Evolutionary conservation across 1,140 invertebrate species (phyloP), one percentile per base, ranked within the genome.

Genomic region (Bombus superbus): DNA sequence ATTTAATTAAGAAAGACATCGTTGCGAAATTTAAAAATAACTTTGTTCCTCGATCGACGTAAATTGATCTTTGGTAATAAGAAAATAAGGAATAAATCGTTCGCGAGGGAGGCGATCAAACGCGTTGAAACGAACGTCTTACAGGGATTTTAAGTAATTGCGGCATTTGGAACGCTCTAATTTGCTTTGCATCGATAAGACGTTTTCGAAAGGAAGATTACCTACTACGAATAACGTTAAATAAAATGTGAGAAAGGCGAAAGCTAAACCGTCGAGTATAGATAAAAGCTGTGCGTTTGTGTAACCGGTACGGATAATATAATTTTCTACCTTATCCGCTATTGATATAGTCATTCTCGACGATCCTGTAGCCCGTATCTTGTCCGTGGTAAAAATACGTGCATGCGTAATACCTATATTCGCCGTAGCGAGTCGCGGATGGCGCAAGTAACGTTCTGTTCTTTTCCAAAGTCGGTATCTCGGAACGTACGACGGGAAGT

Each of bases 71-170:
- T 6, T 66, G 8, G 35, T 9, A 35, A 9, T 18, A 18, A 3
- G 2, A 66, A 32, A 32, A 8, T 32, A 1, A 3, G n/a, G 25
- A 66, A 66, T 32, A 32, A 1, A 66, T 18, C 18, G 5, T 18
- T 32, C 2, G 6, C n/a, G 2, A 6, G n/a, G 2, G n/a, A 32
- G 5, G 2, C 18, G n/a, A 15, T 15, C 0, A 9, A 18, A 66
- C 5, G n/a, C 62, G 13, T 13, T 2, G 1, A 66, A 8, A 66
- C n/a, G 1, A 35, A 66, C n/a, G 2, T 9, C 2, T 32, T 11
- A 62, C 18, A 4, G 28, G 1, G 3, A 5, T 8, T 62, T 62
- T 28, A 13, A 62, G n/a, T n/a, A n/a, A 62, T 11, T n/a, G 25
- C 0, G 1, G n/a, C 11, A n/a, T 28, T n/a, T 5, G 3, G 25